Conservation (phyloP, 2,797 vertebrate genomes). For the Mus caroli region DNA sequence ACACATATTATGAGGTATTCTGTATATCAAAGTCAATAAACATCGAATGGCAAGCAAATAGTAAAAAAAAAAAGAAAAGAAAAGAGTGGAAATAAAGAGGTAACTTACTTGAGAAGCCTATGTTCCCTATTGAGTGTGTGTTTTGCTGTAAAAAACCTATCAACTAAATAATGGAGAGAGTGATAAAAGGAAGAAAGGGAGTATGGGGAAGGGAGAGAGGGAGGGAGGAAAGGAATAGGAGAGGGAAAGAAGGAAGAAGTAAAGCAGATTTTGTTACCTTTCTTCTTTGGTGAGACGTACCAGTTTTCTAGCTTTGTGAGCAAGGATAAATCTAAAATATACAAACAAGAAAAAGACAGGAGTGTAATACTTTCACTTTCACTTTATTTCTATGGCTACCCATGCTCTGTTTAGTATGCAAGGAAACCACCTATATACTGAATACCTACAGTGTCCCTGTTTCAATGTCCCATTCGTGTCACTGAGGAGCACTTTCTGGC, state of each 20-base stretch:
- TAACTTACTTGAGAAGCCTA: not conserved
- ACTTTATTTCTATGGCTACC: not conserved
- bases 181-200: not conserved
- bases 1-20: not conserved
- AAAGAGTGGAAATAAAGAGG: not conserved
- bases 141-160: not conserved
- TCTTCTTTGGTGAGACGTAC: slow-evolving; percentile 93
- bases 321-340: slow-evolving; percentile 95
- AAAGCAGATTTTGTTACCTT: slow-evolving; percentile 88
- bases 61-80: not conserved
- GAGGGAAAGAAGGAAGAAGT: not conserved
- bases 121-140: not conserved
- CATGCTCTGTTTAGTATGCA: not conserved
- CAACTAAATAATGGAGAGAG: not conserved
- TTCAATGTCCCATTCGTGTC: not conserved
- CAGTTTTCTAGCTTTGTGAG: slow-evolving; percentile 94
- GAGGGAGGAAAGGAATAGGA: no score
- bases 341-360: slow-evolving; percentile 20
- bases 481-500: slow-evolving; percentile 19
- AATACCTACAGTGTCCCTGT: not conserved
- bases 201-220: not conserved
- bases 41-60: not conserved
- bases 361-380: slow-evolving; percentile 16
- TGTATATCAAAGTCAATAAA: slow-evolving; percentile 25
- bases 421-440: not conserved